Percentiles rank a stretch among this genome's conserved stretches.
Conservation (phyloP, 2,797 vertebrate genomes). For the Pipistrellus kuhlii region DNA sequence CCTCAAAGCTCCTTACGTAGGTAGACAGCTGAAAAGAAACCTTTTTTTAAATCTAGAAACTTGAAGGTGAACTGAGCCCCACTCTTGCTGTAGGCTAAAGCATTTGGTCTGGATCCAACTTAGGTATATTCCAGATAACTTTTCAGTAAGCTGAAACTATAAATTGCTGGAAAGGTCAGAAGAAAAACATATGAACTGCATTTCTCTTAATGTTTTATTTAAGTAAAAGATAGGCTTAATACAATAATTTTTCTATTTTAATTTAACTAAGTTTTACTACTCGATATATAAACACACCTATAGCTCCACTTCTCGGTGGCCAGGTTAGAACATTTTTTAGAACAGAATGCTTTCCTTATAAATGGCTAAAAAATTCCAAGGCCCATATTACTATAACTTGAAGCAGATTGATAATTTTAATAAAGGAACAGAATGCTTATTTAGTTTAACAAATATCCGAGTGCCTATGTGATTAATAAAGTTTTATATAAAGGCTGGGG, state of each 20-base stretch:
- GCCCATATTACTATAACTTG: background rate
- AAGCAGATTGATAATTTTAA: background rate
- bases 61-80: conserved; percentile 68
- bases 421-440: background rate
- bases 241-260: conserved; percentile 62
- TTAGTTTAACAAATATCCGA: background rate
- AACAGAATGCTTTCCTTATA: background rate
- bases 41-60: conserved; percentile 53
- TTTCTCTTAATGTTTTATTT: conserved; percentile 57
- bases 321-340: background rate
- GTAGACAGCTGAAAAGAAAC: conserved; percentile 60
- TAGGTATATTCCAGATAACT: conserved; percentile 34
- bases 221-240: conserved; percentile 18
- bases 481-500: background rate
- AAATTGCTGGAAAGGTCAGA: conserved; percentile 22
- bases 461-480: background rate
- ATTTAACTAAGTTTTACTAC: conserved; percentile 28
- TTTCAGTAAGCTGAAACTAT: conserved; percentile 47
- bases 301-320: background rate
- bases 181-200: conserved; percentile 35
- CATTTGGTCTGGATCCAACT: conserved; percentile 50
- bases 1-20: conserved; percentile 52
- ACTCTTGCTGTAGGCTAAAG: conserved; percentile 42
- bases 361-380: background rate
- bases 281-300: background rate